Evolutionary conservation across 2,113 vertebrate genomes (phyloP).

Genomic region (Aptenodytes forsteri): DNA sequence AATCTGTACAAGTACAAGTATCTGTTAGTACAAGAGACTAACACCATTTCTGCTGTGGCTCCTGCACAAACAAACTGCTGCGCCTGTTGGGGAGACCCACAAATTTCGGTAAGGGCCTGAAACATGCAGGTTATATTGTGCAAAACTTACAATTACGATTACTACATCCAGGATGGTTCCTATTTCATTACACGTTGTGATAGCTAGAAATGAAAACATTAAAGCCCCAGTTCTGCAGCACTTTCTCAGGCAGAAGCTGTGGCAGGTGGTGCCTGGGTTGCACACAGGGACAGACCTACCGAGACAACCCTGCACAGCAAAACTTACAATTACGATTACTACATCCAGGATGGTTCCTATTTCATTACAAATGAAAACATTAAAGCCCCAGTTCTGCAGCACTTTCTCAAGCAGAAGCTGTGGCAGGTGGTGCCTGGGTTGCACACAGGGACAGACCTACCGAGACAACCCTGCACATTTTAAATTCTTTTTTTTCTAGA

Average conservation of each 20-base stretch:
- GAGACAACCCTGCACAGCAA: too few species aligned
- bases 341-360: neutral
- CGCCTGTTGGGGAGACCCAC: neutral
- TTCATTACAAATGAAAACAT: neutral
- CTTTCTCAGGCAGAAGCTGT: neutral
- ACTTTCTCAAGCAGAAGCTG: neutral
- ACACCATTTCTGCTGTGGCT: neutral
- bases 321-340: neutral
- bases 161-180: neutral
- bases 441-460: neutral
- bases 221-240: neutral
- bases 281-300: neutral
- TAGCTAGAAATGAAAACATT: neutral
- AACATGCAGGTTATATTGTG: neutral
- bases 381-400: neutral
- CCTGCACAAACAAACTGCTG: neutral
- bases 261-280: neutral
- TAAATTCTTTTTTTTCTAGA: neutral
- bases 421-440: neutral
- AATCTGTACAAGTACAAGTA: neutral
- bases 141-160: neutral
- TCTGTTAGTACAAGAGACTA: neutral
- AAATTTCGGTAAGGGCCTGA: neutral
- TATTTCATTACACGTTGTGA: neutral
- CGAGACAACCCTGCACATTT: neutral